Evolutionary conservation across 2,113 vertebrate genomes (phyloP).

Genomic region (Ophiodon elongatus): DNA sequence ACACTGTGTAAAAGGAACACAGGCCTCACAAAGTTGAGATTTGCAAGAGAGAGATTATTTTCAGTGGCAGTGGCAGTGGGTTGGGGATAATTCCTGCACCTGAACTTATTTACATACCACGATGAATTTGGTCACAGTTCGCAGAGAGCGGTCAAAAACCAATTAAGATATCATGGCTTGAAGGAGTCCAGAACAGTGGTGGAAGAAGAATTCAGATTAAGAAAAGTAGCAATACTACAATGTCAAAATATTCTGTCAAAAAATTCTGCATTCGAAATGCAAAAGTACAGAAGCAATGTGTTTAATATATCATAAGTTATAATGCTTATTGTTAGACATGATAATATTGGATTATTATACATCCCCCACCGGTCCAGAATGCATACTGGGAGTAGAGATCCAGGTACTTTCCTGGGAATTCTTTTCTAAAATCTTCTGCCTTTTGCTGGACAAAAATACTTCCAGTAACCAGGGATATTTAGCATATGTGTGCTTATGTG

Average conservation of each 20-base stretch:
- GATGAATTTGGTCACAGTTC: neutral
- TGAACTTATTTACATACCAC: neutral
- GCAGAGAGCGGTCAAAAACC: neutral
- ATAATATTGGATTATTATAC: neutral
- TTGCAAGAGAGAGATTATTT: neutral
- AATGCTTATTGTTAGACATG: neutral
- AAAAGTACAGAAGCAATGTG: too few species aligned
- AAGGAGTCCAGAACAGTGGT: too few species aligned
- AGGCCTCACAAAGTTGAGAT: neutral
- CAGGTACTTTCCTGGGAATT: neutral
- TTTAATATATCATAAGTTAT: too few species aligned
- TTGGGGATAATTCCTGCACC: neutral
- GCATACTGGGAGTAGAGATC: neutral
- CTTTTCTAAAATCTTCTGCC: neutral
- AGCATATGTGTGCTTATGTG: neutral
- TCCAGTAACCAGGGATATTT: neutral
- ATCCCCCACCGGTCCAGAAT: neutral
- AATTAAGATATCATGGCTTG: neutral
- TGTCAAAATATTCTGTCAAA: neutral
- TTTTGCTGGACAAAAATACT: neutral
- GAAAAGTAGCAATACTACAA: neutral
- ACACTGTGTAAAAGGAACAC: slow-evolving; percentile 22
- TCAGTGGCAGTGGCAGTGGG: neutral
- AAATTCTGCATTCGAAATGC: neutral
- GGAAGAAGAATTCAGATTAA: neutral